Conservation (phyloP, 2,888 invertebrate species). For the Hoplodrina blanda region DNA sequence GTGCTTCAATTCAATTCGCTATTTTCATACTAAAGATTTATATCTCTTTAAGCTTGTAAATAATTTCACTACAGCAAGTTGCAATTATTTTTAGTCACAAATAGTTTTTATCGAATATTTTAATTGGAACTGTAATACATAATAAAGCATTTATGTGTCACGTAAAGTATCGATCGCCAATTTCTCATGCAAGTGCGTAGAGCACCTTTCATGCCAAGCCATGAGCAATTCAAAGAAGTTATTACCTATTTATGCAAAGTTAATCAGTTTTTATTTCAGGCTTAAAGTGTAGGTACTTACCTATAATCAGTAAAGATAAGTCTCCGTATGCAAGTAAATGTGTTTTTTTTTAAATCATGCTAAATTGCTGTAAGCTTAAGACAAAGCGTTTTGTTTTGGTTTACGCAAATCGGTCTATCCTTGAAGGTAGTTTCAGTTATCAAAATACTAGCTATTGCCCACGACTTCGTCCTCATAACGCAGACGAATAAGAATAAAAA, state of each 20-base stretch:
- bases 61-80: not conserved
- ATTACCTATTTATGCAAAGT: conserved; percentile 40
- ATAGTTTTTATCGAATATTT: conserved; percentile 38
- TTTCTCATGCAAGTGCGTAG: conserved; percentile 37
- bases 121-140: conserved; percentile 36
- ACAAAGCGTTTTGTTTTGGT: not conserved
- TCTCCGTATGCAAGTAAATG: not conserved
- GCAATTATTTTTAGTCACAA: conserved; percentile 22
- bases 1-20: not conserved
- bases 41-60: not conserved
- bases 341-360: conserved; percentile 12
- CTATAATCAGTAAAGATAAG: conserved; percentile 1
- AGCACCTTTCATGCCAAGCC: conserved; percentile 50
- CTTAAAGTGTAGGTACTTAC: conserved; percentile 16
- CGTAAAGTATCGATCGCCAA: conserved; percentile 42
- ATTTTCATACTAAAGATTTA: not conserved
- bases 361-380: not conserved
- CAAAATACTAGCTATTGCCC: not conserved
- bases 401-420: not conserved
- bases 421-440: not conserved
- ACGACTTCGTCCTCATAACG: too few relatives aligned
- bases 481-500: too few relatives aligned
- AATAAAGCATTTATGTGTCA: conserved; percentile 40
- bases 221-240: conserved; percentile 41
- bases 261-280: conserved; percentile 43